Conservation (phyloP, 2,797 vertebrate species). For the Euthynnus affinis region DNA sequence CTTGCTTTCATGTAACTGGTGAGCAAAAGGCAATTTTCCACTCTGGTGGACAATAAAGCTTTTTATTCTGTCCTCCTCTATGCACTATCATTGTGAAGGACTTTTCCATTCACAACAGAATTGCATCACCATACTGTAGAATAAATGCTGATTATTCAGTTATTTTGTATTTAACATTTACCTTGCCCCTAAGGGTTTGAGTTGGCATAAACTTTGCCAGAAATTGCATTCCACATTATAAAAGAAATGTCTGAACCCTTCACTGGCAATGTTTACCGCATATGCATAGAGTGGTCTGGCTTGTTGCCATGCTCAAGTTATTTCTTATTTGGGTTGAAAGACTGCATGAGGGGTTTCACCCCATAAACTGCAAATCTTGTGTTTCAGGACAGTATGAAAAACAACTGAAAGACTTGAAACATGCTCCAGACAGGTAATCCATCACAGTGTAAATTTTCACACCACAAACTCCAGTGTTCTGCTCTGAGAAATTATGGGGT, state of each 20-base stretch:
- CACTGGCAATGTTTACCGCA: constrained; percentile 20
- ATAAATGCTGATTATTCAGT: constrained; percentile 16
- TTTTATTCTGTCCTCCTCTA: too few species aligned
- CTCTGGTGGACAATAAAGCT: too few species aligned
- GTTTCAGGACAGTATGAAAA: not conserved
- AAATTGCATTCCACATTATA: constrained; percentile 16
- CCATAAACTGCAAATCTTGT: not conserved
- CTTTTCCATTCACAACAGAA: not conserved
- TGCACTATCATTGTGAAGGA: not conserved
- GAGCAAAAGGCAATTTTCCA: too few species aligned
- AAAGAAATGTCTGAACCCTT: constrained; percentile 1
- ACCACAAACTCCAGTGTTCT: not conserved
- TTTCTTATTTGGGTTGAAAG: constrained; percentile 7
- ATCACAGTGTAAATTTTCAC: too few species aligned
- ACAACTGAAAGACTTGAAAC: not conserved
- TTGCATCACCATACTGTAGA: constrained; percentile 4
- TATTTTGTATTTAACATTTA: constrained; percentile 36
- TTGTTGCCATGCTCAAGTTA: not conserved
- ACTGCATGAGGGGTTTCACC: not conserved
- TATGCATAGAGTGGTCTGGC: not conserved
- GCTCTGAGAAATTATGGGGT: not conserved
- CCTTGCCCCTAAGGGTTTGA: not conserved
- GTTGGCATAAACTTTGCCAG: not conserved
- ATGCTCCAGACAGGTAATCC: too few species aligned
- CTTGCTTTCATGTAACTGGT: not conserved